These are phyloP conservation scores for Cydia strobilella DNA, from an alignment of 1,140 invertebrate genomes.

Conservation along the genomic window DNA sequence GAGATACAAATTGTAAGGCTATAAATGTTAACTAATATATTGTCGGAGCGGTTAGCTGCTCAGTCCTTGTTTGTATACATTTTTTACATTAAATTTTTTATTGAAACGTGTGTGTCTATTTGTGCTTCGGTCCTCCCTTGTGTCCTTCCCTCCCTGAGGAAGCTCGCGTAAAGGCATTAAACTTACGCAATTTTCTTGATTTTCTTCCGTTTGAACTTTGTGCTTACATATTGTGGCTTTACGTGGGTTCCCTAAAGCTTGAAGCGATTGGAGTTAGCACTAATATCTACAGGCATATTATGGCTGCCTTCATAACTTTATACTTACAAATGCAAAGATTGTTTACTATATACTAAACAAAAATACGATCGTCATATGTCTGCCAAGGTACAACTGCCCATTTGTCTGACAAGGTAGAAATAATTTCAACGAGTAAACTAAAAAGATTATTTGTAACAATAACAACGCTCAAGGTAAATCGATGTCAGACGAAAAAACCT, in stretches of 20 bases:
- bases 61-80: conserved; percentile 53
- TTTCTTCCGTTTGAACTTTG: neutral
- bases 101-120: conserved; percentile 51
- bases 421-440: too few species aligned
- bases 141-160: conserved; percentile 13
- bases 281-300: neutral
- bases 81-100: conserved; percentile 65
- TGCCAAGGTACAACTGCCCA: too few species aligned
- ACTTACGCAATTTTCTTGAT: too few species aligned
- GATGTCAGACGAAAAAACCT: too few species aligned
- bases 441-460: too few species aligned
- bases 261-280: neutral
- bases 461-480: too few species aligned
- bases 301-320: neutral
- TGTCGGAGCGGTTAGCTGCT: neutral
- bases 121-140: conserved; percentile 34
- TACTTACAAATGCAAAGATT: too few species aligned
- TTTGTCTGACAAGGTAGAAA: too few species aligned
- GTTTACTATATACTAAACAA: too few species aligned
- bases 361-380: too few species aligned
- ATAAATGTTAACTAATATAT: conserved; percentile 31
- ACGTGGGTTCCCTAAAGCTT: neutral
- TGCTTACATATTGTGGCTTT: neutral
- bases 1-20: conserved; percentile 19
- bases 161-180: neutral